phyloP scores from a whole-genome alignment of 2,113 vertebrate species.

The Myotis lucifugus region DNA sequence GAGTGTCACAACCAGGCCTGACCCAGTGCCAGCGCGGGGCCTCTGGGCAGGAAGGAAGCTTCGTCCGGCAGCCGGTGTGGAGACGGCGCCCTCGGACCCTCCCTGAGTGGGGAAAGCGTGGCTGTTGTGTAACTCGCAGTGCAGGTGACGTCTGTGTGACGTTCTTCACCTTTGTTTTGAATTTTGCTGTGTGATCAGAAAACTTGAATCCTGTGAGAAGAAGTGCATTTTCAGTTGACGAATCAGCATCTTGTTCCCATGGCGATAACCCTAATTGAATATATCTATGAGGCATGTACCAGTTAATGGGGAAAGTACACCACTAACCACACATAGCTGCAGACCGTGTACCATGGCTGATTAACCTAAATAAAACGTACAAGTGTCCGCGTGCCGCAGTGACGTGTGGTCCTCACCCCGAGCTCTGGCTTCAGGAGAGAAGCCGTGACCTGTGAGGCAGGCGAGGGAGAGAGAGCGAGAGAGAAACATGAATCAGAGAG shows the following conservation, averaged over 20 bases:
- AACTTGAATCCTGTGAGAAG: constrained; percentile 94
- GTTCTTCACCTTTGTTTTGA: constrained; percentile 86
- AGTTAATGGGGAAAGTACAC: constrained; percentile 92
- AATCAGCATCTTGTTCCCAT: constrained; percentile 96
- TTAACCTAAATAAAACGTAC: constrained; percentile 96
- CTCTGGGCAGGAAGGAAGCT: constrained; percentile 61
- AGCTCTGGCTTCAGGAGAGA: background rate
- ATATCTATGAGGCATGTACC: constrained; percentile 97
- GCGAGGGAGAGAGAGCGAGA: too few species aligned
- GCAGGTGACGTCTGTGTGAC: constrained; percentile 91
- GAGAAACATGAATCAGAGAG: too few species aligned
- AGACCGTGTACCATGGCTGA: constrained; percentile 94
- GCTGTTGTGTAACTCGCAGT: constrained; percentile 90
- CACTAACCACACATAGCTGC: constrained; percentile 95
- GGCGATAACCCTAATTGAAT: constrained; percentile 95
- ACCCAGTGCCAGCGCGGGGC: constrained; percentile 67
- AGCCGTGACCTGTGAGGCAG: background rate
- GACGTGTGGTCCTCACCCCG: constrained; percentile 78
- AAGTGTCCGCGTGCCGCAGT: constrained; percentile 88
- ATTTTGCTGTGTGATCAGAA: constrained; percentile 92
- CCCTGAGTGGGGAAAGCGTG: constrained; percentile 85
- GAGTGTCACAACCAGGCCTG: constrained; percentile 65
- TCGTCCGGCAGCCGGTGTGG: constrained; percentile 77
- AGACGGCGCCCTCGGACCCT: constrained; percentile 74
- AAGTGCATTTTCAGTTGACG: constrained; percentile 94